Conservation (phyloP, 1,140 invertebrate genomes). For the Coelopa frigida region DNA sequence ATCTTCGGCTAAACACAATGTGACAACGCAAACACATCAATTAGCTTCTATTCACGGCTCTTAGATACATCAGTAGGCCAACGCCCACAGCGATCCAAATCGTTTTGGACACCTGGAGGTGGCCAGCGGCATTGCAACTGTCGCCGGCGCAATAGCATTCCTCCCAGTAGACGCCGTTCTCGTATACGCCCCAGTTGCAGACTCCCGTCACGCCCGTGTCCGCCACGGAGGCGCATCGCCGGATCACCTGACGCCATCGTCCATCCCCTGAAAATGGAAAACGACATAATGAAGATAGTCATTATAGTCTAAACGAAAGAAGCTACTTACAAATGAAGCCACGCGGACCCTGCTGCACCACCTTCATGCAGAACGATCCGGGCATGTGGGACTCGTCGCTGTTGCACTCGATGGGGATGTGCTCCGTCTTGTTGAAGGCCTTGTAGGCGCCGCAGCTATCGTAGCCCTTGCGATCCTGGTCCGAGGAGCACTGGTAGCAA, state of each 20-base stretch:
- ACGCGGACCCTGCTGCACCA: constrained; percentile 78
- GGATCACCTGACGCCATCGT: constrained; percentile 83
- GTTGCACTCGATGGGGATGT: constrained; percentile 81
- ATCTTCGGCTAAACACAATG: too few relatives aligned
- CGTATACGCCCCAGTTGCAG: constrained; percentile 89
- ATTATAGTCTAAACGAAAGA: neutral
- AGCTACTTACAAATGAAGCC: constrained; percentile 79
- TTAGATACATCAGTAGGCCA: too few relatives aligned
- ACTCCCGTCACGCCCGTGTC: constrained; percentile 85
- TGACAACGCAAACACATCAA: too few relatives aligned
- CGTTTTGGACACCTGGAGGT: neutral
- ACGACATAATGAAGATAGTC: neutral
- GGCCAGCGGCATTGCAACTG: constrained; percentile 60
- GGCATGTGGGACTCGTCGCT: constrained; percentile 83
- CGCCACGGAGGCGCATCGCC: constrained; percentile 81
- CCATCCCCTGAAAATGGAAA: constrained; percentile 66
- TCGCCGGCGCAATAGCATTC: constrained; percentile 89
- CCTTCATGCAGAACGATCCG: constrained; percentile 90
- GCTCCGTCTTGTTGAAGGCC: constrained; percentile 67
- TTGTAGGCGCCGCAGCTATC: constrained; percentile 84
- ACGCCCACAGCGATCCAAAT: neutral
- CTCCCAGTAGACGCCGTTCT: constrained; percentile 91
- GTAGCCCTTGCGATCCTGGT: constrained; percentile 62
- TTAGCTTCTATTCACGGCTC: too few relatives aligned
- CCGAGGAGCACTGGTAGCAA: constrained; percentile 84